Percentiles rank a stretch among this genome's conserved stretches.
These are phyloP conservation scores for Scelioninae gen. 2 DNA, from an alignment of 2,888 invertebrate species.

Conservation along the genomic window DNA sequence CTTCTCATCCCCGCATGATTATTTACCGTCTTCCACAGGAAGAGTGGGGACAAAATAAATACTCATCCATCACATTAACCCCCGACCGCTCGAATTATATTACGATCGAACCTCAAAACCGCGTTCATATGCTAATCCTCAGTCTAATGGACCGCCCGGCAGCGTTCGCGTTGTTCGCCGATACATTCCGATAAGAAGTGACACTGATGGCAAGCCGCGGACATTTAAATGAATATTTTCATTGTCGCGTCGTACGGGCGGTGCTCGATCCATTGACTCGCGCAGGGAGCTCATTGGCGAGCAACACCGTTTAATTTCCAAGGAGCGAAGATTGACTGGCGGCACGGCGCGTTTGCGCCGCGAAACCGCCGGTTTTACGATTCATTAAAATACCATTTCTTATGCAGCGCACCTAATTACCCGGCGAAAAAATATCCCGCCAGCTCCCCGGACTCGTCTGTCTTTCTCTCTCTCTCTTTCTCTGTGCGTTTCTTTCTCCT, in stretches of 20 bases:
- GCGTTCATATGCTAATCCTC: conserved; percentile 16
- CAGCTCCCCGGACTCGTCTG: conserved; percentile 23
- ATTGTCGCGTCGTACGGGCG: conserved; percentile 58
- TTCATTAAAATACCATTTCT: conserved; percentile 72
- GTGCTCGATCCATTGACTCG: conserved; percentile 57
- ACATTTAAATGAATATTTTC: conserved; percentile 59
- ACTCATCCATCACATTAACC: too few relatives aligned
- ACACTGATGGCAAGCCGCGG: conserved; percentile 35
- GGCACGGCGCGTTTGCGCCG: conserved; percentile 61
- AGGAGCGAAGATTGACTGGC: conserved; percentile 66
- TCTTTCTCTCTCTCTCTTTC: conserved; percentile 2
- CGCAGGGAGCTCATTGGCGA: conserved; percentile 33
- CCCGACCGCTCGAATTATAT: too few relatives aligned
- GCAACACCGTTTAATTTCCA: conserved; percentile 65
- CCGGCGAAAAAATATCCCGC: conserved; percentile 57
- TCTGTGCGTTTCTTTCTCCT: too few relatives aligned
- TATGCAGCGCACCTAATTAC: conserved; percentile 71
- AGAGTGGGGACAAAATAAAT: too few relatives aligned
- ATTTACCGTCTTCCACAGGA: too few relatives aligned
- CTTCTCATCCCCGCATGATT: too few relatives aligned
- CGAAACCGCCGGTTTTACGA: conserved; percentile 67
- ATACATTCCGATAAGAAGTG: conserved; percentile 37
- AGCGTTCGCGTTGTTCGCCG: conserved; percentile 16
- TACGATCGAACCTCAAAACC: neutral
- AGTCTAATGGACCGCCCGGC: conserved; percentile 3